A percentile compares a stretch with the other conserved stretches of the same genome.
phyloP scores from a whole-genome alignment of 53 echinoderm and acorn worm species.

The Henricia sp. region DNA sequence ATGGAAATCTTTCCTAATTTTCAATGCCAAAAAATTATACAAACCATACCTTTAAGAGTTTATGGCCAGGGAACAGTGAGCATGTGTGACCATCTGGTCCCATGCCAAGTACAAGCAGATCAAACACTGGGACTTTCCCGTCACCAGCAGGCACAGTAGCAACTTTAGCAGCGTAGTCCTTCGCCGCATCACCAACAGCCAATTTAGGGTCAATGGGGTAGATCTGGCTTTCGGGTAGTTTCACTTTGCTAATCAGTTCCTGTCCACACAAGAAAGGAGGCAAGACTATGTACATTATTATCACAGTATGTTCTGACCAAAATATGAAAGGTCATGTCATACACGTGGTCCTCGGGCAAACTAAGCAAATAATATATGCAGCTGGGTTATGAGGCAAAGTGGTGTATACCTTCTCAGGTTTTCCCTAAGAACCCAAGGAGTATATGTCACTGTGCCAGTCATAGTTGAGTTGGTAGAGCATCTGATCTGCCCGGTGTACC shows the following conservation, averaged over 20 bases:
- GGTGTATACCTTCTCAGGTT: too few species aligned
- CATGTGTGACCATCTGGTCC: constrained; percentile 99
- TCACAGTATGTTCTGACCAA: neutral
- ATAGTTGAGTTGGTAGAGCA: too few species aligned
- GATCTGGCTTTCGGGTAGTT: constrained; percentile 80
- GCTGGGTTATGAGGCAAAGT: too few species aligned
- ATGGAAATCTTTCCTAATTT: too few species aligned
- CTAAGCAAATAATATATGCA: neutral
- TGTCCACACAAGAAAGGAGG: constrained; percentile 24
- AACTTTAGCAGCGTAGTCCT: constrained; percentile 85
- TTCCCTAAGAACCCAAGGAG: too few species aligned
- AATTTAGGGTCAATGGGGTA: constrained; percentile 85
- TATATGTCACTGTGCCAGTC: too few species aligned
- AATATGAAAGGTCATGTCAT: neutral
- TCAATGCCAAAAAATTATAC: too few species aligned
- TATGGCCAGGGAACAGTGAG: constrained; percentile 95
- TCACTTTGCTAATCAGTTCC: constrained; percentile 83
- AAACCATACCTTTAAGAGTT: constrained; percentile 85
- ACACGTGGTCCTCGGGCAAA: neutral
- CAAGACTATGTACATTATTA: too few species aligned
- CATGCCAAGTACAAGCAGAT: constrained; percentile 96
- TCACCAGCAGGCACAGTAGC: constrained; percentile 58
- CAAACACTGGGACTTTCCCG: constrained; percentile 79
- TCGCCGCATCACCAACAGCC: constrained; percentile 86
- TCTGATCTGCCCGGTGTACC: too few species aligned